These are phyloP conservation scores for Cnemophilus loriae DNA, from an alignment of 2,113 vertebrate species.

Conservation along the genomic window DNA sequence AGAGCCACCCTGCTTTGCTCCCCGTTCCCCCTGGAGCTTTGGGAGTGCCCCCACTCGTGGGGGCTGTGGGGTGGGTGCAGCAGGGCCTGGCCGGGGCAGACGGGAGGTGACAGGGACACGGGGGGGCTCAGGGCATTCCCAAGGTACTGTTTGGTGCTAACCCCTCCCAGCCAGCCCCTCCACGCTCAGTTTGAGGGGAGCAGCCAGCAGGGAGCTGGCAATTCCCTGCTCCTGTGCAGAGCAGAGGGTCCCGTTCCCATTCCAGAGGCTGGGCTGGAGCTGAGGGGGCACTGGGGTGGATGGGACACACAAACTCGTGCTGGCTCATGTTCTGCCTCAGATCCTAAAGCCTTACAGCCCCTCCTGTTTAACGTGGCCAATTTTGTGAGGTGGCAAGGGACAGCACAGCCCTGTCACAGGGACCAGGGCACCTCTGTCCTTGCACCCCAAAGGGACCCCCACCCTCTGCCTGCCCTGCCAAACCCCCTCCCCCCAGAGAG, in stretches of 20 bases:
- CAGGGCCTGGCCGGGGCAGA: not conserved
- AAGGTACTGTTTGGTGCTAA: constrained; percentile 37
- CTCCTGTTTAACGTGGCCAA: not conserved
- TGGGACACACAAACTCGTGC: not conserved
- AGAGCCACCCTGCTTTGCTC: not conserved
- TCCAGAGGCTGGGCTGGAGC: not conserved
- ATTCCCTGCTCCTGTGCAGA: not conserved
- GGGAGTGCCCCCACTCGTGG: fast-evolving
- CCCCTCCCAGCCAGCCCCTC: not conserved
- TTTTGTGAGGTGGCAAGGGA: not conserved
- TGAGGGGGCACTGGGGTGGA: fast-evolving
- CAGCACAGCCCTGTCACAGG: not conserved
- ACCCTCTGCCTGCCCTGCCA: not conserved
- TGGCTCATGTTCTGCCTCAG: not conserved
- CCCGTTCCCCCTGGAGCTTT: fast-evolving
- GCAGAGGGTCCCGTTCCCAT: not conserved
- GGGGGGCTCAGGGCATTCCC: not conserved
- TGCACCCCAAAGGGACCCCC: not conserved
- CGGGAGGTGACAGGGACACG: fast-evolving
- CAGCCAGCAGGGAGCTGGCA: not conserved
- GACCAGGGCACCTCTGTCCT: not conserved
- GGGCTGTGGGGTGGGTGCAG: not conserved
- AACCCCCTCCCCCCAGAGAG: not conserved
- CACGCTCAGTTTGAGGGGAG: not conserved
- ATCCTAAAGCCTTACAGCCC: not conserved